Evolutionary conservation across 2,797 vertebrate genomes (phyloP).

Genomic region (Enteromius fasciolatus): DNA sequence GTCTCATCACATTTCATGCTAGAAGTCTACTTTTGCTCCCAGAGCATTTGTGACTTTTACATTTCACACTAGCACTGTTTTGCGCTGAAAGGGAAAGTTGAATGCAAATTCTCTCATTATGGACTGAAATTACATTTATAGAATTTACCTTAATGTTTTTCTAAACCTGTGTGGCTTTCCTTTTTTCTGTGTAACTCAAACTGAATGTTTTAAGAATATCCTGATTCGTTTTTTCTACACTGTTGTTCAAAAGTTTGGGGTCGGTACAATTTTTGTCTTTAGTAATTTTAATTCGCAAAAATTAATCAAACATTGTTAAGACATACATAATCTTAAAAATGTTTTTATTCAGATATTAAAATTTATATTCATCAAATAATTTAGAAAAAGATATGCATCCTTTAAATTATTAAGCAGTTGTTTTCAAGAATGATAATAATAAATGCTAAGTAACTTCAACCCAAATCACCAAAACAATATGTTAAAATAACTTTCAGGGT

Average conservation of each 20-base stretch:
- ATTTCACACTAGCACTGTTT: not conserved
- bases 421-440: not conserved
- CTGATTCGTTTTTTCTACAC: not conserved
- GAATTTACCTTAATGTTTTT: not conserved
- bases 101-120: not conserved
- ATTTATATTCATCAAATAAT: not conserved
- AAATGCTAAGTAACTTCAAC: not conserved
- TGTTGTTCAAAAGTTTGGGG: not conserved
- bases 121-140: not conserved
- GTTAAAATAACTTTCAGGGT: not conserved
- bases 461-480: not conserved
- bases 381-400: not conserved
- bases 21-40: not conserved
- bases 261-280: not conserved
- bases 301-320: not conserved
- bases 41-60: not conserved
- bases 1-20: constrained; percentile 12
- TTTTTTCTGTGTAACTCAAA: not conserved
- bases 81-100: not conserved
- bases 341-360: not conserved
- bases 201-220: not conserved
- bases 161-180: not conserved
- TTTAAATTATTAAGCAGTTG: not conserved
- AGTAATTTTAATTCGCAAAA: not conserved
- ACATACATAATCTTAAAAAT: not conserved